Percentiles rank a stretch among this genome's conserved stretches.
phyloP scores from a whole-genome alignment of 2,797 vertebrate genomes.

The Tachyglossus aculeatus region DNA sequence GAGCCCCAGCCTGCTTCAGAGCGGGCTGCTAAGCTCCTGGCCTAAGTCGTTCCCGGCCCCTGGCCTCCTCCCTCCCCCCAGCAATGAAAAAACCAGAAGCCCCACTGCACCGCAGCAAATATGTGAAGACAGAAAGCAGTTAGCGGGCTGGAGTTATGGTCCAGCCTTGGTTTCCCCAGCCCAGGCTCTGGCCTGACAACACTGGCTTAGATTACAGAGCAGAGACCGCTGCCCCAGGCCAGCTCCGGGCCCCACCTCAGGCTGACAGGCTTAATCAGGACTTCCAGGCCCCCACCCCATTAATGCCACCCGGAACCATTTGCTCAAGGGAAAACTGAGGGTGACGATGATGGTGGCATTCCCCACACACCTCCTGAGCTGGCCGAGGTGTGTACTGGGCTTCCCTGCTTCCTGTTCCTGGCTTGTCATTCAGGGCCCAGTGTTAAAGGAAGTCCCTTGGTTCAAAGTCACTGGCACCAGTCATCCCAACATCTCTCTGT shows the following conservation, averaged over 20 bases:
- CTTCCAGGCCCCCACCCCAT: too few relatives aligned
- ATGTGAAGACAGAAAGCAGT: constrained; percentile 80
- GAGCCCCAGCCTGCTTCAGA: too few relatives aligned
- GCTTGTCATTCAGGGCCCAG: constrained; percentile 92
- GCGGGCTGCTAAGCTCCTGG: neutral
- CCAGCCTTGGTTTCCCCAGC: constrained; percentile 83
- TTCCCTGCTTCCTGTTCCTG: constrained; percentile 92
- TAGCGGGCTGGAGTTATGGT: constrained; percentile 83
- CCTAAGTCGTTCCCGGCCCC: neutral
- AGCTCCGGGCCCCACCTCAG: too few relatives aligned
- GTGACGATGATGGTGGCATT: too few relatives aligned
- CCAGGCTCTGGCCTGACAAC: constrained; percentile 83
- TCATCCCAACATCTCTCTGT: too few relatives aligned
- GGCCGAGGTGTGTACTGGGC: too few relatives aligned
- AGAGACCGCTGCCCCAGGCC: too few relatives aligned
- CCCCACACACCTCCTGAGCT: too few relatives aligned
- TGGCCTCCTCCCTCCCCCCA: constrained; percentile 1
- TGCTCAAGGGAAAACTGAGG: too few relatives aligned
- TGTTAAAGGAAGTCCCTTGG: constrained; percentile 94
- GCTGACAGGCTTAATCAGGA: too few relatives aligned
- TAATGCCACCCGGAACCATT: too few relatives aligned
- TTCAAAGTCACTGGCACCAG: constrained; percentile 91
- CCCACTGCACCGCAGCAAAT: constrained; percentile 66
- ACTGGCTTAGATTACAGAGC: constrained; percentile 90
- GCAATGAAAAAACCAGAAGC: constrained; percentile 52